Base-by-base conservation (phyloP, 2,113 vertebrate genomes). In the Ranitomeya imitator region DNA sequence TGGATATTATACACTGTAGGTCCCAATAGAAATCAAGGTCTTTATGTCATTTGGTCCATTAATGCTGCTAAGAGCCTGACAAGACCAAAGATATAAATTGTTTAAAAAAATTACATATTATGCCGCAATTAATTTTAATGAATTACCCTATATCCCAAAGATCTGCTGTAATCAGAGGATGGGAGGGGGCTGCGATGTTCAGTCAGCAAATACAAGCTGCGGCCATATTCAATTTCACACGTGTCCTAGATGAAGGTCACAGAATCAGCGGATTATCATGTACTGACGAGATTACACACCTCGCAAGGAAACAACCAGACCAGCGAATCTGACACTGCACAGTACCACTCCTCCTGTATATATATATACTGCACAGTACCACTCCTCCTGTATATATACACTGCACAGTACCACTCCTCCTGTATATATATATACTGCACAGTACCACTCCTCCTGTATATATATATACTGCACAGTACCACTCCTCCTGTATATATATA, bases 171-270 rank as follows among this genome's bases (percentile, higher is more conserved):
- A 19, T 15, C 18, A 63, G 16, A 19, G 18, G 2, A 63, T 19
- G 7, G 6, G 18, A 15, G 19, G 19, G 4, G 1, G 16, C 76
- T 8, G 7, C 15, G 1, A 3, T 15, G n/a, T 57, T 55, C 77
- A 57, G 52, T 79, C 52, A 57, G 74, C 45, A 77, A 77, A 57
- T 21, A 78, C 76, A 54, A 55, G 77, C 77, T 57, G 77, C 23
- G 6, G 3, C 23, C 55, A 9, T 26, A 31, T 60, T 60, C 79
- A 9, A 23, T 80, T 26, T 60, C 79, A 80, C 57, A 16, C 45
- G 51, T 59, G 77, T 14, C 51, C 15, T 8, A 16, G 54, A 14
- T 80, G 79, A 60, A 80, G 79, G 52, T 79, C 79, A 80, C 55
- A 1, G 23, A 9, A 23, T 5, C 74, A 3, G 19, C 3, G 12